Evolutionary conservation across 2,797 vertebrate species (phyloP).

Genomic region (Gila robusta): DNA sequence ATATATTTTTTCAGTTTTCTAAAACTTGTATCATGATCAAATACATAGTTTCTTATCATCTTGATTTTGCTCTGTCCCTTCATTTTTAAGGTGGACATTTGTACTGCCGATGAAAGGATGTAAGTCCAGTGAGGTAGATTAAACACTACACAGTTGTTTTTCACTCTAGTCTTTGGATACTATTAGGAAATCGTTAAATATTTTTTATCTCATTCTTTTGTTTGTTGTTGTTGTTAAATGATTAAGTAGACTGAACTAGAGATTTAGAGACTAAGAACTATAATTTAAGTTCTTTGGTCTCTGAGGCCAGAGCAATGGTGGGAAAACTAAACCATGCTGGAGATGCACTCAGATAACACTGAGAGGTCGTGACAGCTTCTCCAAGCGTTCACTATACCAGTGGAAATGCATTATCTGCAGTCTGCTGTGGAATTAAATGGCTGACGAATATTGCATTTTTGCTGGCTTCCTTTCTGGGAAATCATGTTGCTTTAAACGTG

Average conservation of each 20-base stretch:
- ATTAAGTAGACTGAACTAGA: neutral
- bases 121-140: neutral
- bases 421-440: neutral
- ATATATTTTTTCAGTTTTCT: neutral
- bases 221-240: neutral
- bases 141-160: neutral
- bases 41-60: neutral
- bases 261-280: neutral
- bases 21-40: neutral
- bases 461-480: neutral
- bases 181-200: neutral
- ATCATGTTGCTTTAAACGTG: neutral
- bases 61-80: neutral
- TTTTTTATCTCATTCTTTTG: neutral
- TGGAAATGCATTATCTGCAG: constrained; percentile 29
- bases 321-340: neutral
- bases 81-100: neutral
- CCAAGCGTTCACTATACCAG: neutral
- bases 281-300: neutral
- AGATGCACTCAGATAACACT: neutral
- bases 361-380: neutral
- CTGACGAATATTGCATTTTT: neutral
- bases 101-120: neutral
- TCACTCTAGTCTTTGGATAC: neutral
- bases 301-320: neutral